These are phyloP conservation scores for Carcharodon carcharias DNA, from an alignment of 2,797 vertebrate species.

Conservation along the genomic window DNA sequence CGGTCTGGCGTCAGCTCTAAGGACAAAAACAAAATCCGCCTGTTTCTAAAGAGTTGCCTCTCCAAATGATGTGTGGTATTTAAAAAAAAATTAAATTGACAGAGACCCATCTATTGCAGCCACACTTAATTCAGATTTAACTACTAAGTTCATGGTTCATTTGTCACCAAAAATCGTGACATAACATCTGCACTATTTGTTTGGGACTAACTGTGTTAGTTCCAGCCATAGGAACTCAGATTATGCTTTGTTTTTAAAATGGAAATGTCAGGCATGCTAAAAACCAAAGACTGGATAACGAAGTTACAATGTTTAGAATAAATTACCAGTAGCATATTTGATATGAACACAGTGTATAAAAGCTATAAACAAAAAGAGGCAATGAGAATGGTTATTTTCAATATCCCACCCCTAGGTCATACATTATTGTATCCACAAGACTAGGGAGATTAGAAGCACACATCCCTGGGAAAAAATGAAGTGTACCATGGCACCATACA, in stretches of 20 bases:
- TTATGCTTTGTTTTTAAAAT: not conserved
- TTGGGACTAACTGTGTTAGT: not conserved
- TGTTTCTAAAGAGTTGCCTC: too few relatives aligned
- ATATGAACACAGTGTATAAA: not conserved
- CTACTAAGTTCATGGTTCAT: not conserved
- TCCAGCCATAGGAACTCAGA: not conserved
- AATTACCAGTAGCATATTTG: not conserved
- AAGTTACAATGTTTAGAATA: not conserved
- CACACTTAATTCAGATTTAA: not conserved
- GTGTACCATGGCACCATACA: not conserved
- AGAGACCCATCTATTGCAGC: not conserved
- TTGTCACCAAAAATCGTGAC: not conserved
- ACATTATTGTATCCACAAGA: not conserved
- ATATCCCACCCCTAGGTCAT: not conserved
- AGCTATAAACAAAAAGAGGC: not conserved
- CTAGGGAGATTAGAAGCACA: not conserved
- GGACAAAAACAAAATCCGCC: not conserved
- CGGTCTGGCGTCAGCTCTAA: slow-evolving; percentile 83
- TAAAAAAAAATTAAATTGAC: not conserved
- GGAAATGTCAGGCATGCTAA: not conserved
- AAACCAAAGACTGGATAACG: not conserved
- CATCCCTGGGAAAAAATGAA: not conserved
- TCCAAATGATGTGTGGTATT: not conserved
- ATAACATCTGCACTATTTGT: not conserved
- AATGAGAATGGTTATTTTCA: not conserved